Percentiles rank a stretch among this genome's conserved stretches.
Evolutionary conservation across 2,113 vertebrate genomes (phyloP).

Genomic region (Lepisosteus osseus): DNA sequence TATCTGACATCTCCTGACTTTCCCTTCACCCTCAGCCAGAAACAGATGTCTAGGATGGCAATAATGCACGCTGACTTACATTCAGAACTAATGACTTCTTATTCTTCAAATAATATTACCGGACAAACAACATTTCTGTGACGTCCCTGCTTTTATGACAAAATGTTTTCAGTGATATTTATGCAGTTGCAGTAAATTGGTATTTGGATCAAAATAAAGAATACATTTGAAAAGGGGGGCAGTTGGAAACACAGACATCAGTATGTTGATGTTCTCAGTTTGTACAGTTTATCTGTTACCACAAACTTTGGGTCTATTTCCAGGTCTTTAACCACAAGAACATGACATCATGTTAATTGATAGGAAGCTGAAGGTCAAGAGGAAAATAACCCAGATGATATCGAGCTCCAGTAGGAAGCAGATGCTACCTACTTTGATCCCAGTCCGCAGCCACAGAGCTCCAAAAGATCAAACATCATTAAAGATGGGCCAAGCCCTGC

Average conservation of each 20-base stretch:
- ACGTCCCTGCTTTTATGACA: too few relatives aligned
- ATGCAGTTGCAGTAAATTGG: too few relatives aligned
- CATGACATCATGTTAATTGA: neutral
- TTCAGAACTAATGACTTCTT: too few relatives aligned
- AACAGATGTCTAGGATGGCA: too few relatives aligned
- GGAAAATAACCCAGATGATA: neutral
- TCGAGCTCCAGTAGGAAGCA: slow-evolving; percentile 6
- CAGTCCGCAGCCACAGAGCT: neutral
- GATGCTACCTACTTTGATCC: slow-evolving; percentile 1
- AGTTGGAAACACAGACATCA: neutral
- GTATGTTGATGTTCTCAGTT: neutral
- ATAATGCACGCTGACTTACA: too few relatives aligned
- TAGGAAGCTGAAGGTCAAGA: neutral
- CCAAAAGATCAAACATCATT: slow-evolving; percentile 17
- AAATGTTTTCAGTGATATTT: too few relatives aligned
- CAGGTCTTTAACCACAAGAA: neutral
- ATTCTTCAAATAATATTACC: too few relatives aligned
- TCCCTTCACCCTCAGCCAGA: too few relatives aligned
- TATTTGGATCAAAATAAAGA: neutral
- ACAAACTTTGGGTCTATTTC: too few relatives aligned
- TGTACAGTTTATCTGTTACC: neutral
- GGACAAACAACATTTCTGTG: too few relatives aligned
- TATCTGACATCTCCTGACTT: too few relatives aligned
- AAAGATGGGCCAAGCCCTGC: slow-evolving; percentile 13
- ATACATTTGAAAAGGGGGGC: neutral